These are phyloP conservation scores for Medauroidea extradentata DNA, from an alignment of 1,140 invertebrate genomes.

Conservation along the genomic window DNA sequence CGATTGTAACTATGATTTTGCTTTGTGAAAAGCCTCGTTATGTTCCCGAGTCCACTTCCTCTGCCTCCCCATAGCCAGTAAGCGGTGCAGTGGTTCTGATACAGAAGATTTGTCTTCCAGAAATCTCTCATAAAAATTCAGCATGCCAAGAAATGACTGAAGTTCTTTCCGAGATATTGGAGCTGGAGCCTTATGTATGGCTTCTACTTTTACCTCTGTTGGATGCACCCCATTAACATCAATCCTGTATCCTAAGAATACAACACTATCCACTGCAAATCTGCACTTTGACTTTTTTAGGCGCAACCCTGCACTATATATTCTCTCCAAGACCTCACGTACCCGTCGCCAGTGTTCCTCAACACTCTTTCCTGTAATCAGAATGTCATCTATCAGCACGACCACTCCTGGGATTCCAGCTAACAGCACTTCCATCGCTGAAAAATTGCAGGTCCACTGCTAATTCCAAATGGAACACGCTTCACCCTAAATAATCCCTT, in stretches of 20 bases:
- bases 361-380: not conserved
- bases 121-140: slow-evolving; percentile 39
- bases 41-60: slow-evolving; percentile 17
- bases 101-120: slow-evolving; percentile 20
- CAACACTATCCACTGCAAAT: slow-evolving; percentile 27
- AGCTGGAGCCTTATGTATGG: slow-evolving; percentile 35
- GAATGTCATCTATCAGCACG: not conserved
- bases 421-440: slow-evolving; percentile 34
- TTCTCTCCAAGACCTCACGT: too few relatives aligned
- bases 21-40: slow-evolving; percentile 27
- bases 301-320: slow-evolving; percentile 16
- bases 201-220: slow-evolving; percentile 30
- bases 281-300: slow-evolving; percentile 36
- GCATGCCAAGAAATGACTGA: slow-evolving; percentile 38
- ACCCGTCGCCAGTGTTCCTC: not conserved
- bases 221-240: slow-evolving; percentile 31
- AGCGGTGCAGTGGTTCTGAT: not conserved
- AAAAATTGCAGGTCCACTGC: slow-evolving; percentile 43
- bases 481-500: slow-evolving; percentile 46
- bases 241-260: slow-evolving; percentile 36
- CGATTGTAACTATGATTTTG: slow-evolving; percentile 23
- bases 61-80: not conserved
- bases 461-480: slow-evolving; percentile 44
- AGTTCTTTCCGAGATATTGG: slow-evolving; percentile 37
- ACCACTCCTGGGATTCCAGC: slow-evolving; percentile 20